phyloP scores from a whole-genome alignment of 2,888 invertebrate genomes.

The Drosophila helvetica region DNA sequence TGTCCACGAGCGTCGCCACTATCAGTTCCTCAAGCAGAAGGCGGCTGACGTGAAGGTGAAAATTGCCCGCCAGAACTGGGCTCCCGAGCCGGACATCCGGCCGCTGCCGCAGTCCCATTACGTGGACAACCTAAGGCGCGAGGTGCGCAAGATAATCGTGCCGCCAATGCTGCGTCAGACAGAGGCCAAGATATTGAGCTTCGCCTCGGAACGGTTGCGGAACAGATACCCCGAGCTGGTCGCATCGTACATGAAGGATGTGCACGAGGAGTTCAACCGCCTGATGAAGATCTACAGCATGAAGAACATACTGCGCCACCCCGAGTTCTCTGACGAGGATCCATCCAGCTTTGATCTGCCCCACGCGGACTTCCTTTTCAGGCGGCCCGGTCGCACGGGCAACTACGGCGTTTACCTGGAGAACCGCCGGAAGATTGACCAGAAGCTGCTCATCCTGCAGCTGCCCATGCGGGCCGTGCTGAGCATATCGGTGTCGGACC shows the following conservation, averaged over 20 bases:
- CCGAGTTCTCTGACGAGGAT: constrained; percentile 85
- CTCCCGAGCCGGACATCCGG: constrained; percentile 84
- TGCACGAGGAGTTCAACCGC: constrained; percentile 86
- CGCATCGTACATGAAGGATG: constrained; percentile 85
- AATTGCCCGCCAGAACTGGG: constrained; percentile 61
- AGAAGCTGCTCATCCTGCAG: constrained; percentile 86
- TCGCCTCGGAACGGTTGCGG: constrained; percentile 86
- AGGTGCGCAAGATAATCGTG: constrained; percentile 86
- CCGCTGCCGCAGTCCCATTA: constrained; percentile 85
- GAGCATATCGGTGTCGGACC: constrained; percentile 79
- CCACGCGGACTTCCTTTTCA: constrained; percentile 84
- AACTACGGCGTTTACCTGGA: constrained; percentile 86
- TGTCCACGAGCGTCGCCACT: constrained; percentile 82
- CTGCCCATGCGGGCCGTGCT: constrained; percentile 86
- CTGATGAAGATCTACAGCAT: constrained; percentile 88
- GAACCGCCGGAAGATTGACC: constrained; percentile 85
- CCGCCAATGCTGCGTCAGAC: constrained; percentile 87
- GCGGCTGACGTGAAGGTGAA: constrained; percentile 82
- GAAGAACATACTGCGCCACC: constrained; percentile 87
- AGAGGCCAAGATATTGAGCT: constrained; percentile 86
- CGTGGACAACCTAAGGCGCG: constrained; percentile 85
- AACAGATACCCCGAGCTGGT: constrained; percentile 85
- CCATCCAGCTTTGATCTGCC: constrained; percentile 82
- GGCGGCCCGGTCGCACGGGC: constrained; percentile 87
- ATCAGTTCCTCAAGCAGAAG: constrained; percentile 77